Evolutionary conservation across 2,888 invertebrate genomes (phyloP), one percentile per base, ranked within the genome.

Genomic region (Andrena bucephala): DNA sequence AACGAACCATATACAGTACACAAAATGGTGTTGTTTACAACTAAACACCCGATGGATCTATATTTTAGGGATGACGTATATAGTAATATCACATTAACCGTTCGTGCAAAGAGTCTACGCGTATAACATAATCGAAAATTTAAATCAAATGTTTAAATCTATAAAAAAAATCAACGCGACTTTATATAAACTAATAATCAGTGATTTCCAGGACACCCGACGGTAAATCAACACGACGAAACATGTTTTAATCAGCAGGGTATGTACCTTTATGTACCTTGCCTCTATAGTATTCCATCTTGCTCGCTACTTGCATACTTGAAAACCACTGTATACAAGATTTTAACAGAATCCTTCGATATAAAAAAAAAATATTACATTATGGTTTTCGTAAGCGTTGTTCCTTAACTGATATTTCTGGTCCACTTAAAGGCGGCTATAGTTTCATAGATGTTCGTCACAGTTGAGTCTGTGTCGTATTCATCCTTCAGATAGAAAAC

Each of bases 371-470:
- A 81, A 71, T 78, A 83, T 59, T 78, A 36, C 36, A 10, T 63
- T 59, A 27, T 42, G 59, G 16, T 6, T 24, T n/a, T 65, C 13
- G 5, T 16, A 70, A 10, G 42, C 48, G 48, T 60, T 27, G 10
- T 1, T 31, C 57, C 54, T 90, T 83, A 93, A 82, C 92, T 91
- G 68, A 88, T 83, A 60, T 90, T 92, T 89, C 89, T 91, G 27
- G 88, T 91, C 93, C 93, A 93, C 68, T 92, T 93, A 82, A 89
- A 93, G 81, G 87, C 84, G 79, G 93, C 90, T 76, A 94, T 72
- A 60, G 80, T 90, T 83, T 94, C 90, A 71, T 92, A 93, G 36
- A 94, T 83, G 78, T 85, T 80, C 79, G 90, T 90, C 16, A 88
- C 87, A 73, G 93, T 90, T 29, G 36, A 77, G 16, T 93, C 93